Percentiles rank a stretch among this genome's conserved stretches.
Evolutionary conservation across 2,113 vertebrate species (phyloP).

Genomic region (Hyla sarda): DNA sequence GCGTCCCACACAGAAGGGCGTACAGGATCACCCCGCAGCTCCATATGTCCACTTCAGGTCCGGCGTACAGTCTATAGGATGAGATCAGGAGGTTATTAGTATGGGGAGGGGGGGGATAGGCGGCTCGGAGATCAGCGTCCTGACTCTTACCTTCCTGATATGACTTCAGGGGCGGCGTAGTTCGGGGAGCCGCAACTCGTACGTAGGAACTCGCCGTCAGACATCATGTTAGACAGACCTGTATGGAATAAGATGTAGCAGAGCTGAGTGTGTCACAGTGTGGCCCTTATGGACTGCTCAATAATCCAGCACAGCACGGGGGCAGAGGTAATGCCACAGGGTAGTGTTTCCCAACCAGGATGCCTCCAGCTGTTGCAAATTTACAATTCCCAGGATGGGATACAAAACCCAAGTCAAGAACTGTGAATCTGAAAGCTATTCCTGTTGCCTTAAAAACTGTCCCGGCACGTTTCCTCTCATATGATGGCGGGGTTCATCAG

Average conservation of each 20-base stretch:
- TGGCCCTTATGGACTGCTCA: neutral
- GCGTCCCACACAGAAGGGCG: slow-evolving; percentile 93
- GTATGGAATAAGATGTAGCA: neutral
- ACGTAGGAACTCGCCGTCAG: slow-evolving; percentile 95
- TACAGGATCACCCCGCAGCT: slow-evolving; percentile 97
- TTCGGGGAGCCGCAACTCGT: slow-evolving; percentile 98
- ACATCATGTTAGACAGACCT: slow-evolving; percentile 99
- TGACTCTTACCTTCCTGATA: slow-evolving; percentile 90
- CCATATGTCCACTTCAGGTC: slow-evolving; percentile 98
- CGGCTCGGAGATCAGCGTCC: neutral
- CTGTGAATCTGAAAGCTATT: no score
- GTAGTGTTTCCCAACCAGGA: no score
- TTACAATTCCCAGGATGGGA: no score
- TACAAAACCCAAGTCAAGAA: no score
- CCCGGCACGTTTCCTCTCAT: no score
- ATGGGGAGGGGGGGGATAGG: neutral
- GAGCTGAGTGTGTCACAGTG: neutral
- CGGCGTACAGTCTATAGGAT: slow-evolving; percentile 87
- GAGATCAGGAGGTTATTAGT: neutral
- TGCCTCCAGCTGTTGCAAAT: no score
- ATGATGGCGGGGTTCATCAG: no score
- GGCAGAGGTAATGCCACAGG: no score
- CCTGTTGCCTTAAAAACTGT: no score
- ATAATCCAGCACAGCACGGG: no score
- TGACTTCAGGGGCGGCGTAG: slow-evolving; percentile 98